These are phyloP conservation scores for Heterodera carotae DNA, from an alignment of 1,140 invertebrate genomes.

Conservation along the genomic window DNA sequence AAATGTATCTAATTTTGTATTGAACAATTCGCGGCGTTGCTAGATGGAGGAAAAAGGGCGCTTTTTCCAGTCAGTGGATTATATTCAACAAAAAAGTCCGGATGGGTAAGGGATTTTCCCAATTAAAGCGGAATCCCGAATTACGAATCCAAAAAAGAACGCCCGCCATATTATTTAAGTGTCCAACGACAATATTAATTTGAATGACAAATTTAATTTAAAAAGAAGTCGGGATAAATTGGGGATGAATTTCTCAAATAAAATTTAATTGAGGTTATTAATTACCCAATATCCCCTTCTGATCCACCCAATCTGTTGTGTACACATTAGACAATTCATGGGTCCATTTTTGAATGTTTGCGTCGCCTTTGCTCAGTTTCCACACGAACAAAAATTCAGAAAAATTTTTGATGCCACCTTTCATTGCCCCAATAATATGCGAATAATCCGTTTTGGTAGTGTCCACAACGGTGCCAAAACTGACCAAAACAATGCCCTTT, in stretches of 20 bases:
- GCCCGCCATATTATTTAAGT: too few species aligned
- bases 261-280: constrained; percentile 9
- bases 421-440: constrained; percentile 22
- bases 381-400: constrained; percentile 43
- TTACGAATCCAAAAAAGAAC: too few species aligned
- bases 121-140: too few species aligned
- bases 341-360: not conserved
- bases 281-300: constrained; percentile 19
- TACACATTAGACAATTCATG: constrained; percentile 1
- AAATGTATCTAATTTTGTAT: too few species aligned
- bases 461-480: not conserved
- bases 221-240: too few species aligned
- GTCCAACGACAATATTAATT: too few species aligned
- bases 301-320: constrained; percentile 12
- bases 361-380: constrained; percentile 31
- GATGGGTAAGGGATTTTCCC: too few species aligned
- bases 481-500: not conserved
- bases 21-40: too few species aligned
- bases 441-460: not conserved
- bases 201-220: too few species aligned
- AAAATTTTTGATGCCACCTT: constrained; percentile 34
- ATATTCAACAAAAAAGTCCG: too few species aligned
- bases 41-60: too few species aligned
- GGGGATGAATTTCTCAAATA: not conserved
- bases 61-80: too few species aligned